phyloP scores from a whole-genome alignment of 1,140 invertebrate genomes.

The Scaptomyza hsui region DNA sequence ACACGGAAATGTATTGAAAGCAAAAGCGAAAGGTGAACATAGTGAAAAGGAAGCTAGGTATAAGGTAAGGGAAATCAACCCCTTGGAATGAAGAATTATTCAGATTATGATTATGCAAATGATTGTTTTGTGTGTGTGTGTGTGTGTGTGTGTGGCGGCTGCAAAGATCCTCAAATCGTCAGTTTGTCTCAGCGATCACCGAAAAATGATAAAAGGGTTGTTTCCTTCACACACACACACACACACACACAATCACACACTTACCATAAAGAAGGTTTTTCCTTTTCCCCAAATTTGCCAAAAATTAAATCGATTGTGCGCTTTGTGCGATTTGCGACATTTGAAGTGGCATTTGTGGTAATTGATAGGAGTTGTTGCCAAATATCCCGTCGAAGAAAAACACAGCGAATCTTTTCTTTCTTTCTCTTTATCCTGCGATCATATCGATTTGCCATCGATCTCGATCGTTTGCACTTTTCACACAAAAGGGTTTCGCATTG shows the following conservation, averaged over 20 bases:
- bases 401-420: not conserved
- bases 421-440: too few relatives aligned
- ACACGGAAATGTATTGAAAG: slow-evolving; percentile 49
- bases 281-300: slow-evolving; percentile 45
- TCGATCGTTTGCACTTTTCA: not conserved
- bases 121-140: not conserved
- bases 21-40: slow-evolving; percentile 26
- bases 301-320: slow-evolving; percentile 50
- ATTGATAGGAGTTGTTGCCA: slow-evolving; percentile 51
- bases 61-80: slow-evolving; percentile 39
- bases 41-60: slow-evolving; percentile 3
- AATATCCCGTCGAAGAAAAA: too few relatives aligned
- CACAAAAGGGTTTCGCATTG: slow-evolving; percentile 21
- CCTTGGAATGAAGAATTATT: slow-evolving; percentile 29
- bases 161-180: slow-evolving; percentile 27
- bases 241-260: too few relatives aligned
- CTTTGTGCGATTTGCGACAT: slow-evolving; percentile 48
- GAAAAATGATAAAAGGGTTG: slow-evolving; percentile 31
- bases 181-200: slow-evolving; percentile 1
- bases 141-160: slow-evolving; percentile 18
- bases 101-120: slow-evolving; percentile 54
- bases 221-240: not conserved
- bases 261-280: not conserved
- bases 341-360: slow-evolving; percentile 55
- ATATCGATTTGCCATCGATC: slow-evolving; percentile 7